Evolutionary conservation across 2,888 invertebrate genomes (phyloP), one percentile per base, ranked within the genome.

Genomic region (Oligia fasciuncula): DNA sequence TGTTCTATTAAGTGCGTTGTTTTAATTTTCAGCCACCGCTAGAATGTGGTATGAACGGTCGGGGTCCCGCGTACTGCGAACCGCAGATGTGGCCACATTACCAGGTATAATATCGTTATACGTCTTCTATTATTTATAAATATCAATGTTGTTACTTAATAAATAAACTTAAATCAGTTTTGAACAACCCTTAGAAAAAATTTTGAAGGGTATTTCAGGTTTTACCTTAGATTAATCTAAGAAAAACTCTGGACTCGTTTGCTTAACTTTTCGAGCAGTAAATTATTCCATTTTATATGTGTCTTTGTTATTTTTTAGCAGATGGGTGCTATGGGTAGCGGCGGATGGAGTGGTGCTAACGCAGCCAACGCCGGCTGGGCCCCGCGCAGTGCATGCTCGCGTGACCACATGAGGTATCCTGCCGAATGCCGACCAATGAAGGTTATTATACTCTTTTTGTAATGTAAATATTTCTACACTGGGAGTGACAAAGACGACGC

Each of bases 41-140:
- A 93, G 96, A 97, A 91, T 95, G 96, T 85, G 96, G 95, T 60
- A 91, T 95, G 87, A 95, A 91, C 81, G 94, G 93, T 79, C 96
- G 96, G 77, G 93, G 94, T 57, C 91, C 94, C 54, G 89, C 92
- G 51, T 97, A 96, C 91, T 95, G 95, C 92, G 96, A 97, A 79
- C 95, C 95, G 81, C 96, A 94, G 84, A 95, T 96, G 94, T 97
- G 96, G 96, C 91, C 96, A 75, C 96, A 96, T 88, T 96, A 96
- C 93, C 96, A 96, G 96, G 96, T 96, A 93, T 46, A 60, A 40
- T 46, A 54, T 60, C 46, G 40, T 66, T 13, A 46, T n/a, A 69
- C 66, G 60, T 62, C 57, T 72, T 40, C 35, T 66, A 35, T 70
- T 57, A 54, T 80, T 73, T 65, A 67, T 62, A 68, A 73, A 23